Evolutionary conservation across 2,888 invertebrate species (phyloP).

Genomic region (Deilephila porcellus): DNA sequence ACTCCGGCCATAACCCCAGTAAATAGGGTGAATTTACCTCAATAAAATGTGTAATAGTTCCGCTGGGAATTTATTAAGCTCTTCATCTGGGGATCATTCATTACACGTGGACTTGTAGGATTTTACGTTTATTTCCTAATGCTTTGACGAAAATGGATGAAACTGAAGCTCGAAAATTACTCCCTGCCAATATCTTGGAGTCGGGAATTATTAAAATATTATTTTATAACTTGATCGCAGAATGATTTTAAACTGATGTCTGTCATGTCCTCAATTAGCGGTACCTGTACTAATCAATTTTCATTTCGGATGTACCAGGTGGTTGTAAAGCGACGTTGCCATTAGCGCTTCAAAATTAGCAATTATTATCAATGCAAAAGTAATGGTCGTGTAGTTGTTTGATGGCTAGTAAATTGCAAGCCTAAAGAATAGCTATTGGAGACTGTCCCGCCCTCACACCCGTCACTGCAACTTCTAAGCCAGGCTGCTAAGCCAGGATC

Average conservation of each 20-base stretch:
- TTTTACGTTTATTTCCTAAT: slow-evolving; percentile 22
- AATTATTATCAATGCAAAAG: no score
- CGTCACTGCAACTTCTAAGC: no score
- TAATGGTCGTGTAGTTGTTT: slow-evolving; percentile 34
- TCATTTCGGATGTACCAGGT: no score
- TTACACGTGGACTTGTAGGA: slow-evolving; percentile 21
- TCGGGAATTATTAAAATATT: background rate
- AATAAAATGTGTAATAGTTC: slow-evolving; percentile 27
- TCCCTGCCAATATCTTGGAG: slow-evolving; percentile 24
- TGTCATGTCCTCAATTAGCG: no score
- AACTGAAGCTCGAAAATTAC: slow-evolving; percentile 18
- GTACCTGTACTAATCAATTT: no score
- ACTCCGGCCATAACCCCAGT: slow-evolving; percentile 23
- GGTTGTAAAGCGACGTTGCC: slow-evolving; percentile 34
- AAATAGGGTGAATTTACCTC: slow-evolving; percentile 26
- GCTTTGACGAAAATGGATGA: slow-evolving; percentile 2
- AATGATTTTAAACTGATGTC: no score
- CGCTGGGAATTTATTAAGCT: slow-evolving; percentile 25
- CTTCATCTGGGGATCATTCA: slow-evolving; percentile 27
- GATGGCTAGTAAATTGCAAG: slow-evolving; percentile 41
- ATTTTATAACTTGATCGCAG: no score
- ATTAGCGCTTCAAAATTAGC: no score
- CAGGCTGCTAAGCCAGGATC: no score
- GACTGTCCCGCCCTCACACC: no score
- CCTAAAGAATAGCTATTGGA: no score